phyloP scores from a whole-genome alignment of 2,797 vertebrate genomes.

The Benthosema pterotum region DNA sequence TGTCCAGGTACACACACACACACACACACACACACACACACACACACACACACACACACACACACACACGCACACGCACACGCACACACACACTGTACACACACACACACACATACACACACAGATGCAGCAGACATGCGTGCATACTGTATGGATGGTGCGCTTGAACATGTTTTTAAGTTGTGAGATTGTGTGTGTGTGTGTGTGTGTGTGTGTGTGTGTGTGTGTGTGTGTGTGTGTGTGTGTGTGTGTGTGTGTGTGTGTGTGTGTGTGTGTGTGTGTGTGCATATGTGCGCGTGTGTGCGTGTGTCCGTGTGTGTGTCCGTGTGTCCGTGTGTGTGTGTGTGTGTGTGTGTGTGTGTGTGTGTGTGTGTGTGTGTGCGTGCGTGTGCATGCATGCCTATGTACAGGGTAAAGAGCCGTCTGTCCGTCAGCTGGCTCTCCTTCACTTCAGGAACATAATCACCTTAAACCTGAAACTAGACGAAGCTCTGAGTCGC shows the following conservation, averaged over 20 bases:
- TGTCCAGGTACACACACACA: conserved; percentile 76
- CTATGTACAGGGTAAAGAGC: conserved; percentile 91
- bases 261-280: conserved; percentile 14
- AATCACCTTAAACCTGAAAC: conserved; percentile 93
- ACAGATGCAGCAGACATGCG: no score
- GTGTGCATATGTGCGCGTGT: not conserved
- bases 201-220: no score
- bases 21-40: not conserved
- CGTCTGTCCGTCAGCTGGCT: conserved; percentile 91
- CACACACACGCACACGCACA: not conserved
- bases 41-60: conserved; percentile 1
- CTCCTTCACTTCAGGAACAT: conserved; percentile 95
- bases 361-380: conserved; percentile 8
- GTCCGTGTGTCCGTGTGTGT: conserved; percentile 22
- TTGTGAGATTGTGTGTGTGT: no score
- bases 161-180: no score
- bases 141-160: no score
- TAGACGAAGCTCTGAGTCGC: conserved; percentile 91
- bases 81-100: not conserved
- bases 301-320: conserved; percentile 12
- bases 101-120: not conserved
- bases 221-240: no score
- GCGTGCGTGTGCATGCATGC: conserved; percentile 6
- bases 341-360: conserved; percentile 23
- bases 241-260: not conserved